A percentile compares a stretch with the other conserved stretches of the same genome.
These are phyloP conservation scores for Pollenia amentaria DNA, from an alignment of 2,888 invertebrate genomes.

Conservation along the genomic window DNA sequence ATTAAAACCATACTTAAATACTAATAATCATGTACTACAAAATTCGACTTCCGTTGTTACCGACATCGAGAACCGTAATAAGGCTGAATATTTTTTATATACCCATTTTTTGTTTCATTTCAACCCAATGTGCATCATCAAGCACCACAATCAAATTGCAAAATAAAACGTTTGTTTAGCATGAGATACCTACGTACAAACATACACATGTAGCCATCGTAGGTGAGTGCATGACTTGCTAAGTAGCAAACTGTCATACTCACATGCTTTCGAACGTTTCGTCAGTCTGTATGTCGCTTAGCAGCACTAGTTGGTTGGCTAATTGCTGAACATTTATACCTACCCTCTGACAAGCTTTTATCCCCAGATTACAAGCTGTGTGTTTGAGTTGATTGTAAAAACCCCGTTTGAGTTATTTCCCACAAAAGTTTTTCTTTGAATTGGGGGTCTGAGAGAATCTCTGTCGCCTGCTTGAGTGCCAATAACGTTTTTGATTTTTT, in stretches of 20 bases:
- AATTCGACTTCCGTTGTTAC: too few species aligned
- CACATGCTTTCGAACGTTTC: background rate
- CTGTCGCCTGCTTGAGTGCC: background rate
- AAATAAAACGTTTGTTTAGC: constrained; percentile 2
- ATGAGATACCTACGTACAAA: too few species aligned
- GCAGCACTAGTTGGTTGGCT: background rate
- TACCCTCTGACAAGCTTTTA: background rate
- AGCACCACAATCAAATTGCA: background rate
- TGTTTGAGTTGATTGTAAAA: background rate
- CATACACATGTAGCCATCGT: background rate
- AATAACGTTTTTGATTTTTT: background rate
- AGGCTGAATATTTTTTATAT: too few species aligned
- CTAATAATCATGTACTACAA: too few species aligned
- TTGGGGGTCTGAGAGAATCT: background rate
- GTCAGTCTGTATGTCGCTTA: background rate
- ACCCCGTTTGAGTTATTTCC: background rate
- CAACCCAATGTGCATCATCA: constrained; percentile 19
- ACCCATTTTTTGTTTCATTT: too few species aligned
- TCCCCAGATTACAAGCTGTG: background rate
- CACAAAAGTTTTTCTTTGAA: background rate
- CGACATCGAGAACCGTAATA: too few species aligned
- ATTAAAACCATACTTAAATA: too few species aligned
- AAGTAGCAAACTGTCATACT: background rate
- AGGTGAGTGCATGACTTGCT: constrained; percentile 31
- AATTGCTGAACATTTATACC: background rate